phyloP scores from a whole-genome alignment of 2,888 invertebrate genomes.

The Acleris laterana region DNA sequence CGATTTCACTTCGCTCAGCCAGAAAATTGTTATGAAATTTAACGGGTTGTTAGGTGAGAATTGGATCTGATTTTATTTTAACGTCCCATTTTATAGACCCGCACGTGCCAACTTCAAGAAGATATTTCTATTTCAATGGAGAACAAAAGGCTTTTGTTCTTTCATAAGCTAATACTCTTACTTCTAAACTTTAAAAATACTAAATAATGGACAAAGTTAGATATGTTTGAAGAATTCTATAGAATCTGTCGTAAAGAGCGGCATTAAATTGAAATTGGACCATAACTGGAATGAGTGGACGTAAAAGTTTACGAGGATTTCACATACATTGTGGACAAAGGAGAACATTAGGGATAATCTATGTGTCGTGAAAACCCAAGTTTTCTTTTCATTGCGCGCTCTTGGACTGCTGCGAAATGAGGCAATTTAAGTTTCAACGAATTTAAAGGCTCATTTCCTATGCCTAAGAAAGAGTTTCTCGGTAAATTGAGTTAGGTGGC shows the following conservation, averaged over 20 bases:
- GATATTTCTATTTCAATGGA: background rate
- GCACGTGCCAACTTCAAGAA: constrained; percentile 8
- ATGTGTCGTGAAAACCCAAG: constrained; percentile 68
- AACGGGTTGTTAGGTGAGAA: constrained; percentile 44
- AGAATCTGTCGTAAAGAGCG: constrained; percentile 44
- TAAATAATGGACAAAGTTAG: constrained; percentile 32
- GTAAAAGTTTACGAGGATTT: constrained; percentile 74
- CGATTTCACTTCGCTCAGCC: constrained; percentile 56
- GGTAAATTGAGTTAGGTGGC: background rate
- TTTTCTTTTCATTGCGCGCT: constrained; percentile 72
- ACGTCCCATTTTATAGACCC: constrained; percentile 17
- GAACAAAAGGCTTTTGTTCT: background rate
- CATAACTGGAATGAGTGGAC: constrained; percentile 57
- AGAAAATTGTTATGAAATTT: constrained; percentile 63
- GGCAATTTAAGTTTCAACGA: constrained; percentile 54
- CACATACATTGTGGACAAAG: constrained; percentile 73
- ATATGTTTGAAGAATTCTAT: constrained; percentile 23
- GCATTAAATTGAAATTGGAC: constrained; percentile 62
- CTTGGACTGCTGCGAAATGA: constrained; percentile 55
- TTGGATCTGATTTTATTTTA: constrained; percentile 31
- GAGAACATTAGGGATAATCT: constrained; percentile 70
- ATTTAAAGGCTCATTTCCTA: constrained; percentile 37
- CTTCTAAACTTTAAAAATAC: constrained; percentile 10
- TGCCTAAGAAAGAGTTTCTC: constrained; percentile 8
- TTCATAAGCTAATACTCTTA: background rate